Conservation (phyloP, 2,797 vertebrate species). For the Tiaroga cobitis region DNA sequence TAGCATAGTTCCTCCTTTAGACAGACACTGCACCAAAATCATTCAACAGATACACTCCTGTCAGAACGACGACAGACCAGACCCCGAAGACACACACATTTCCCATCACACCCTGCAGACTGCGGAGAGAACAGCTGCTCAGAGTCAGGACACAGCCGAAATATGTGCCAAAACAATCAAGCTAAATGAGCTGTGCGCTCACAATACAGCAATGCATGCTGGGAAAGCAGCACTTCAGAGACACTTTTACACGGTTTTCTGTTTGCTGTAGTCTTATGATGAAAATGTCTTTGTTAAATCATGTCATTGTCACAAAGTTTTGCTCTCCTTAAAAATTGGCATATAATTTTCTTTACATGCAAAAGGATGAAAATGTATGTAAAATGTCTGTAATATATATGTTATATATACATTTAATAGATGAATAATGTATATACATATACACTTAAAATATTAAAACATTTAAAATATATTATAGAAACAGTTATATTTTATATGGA, state of each 20-base stretch:
- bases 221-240: slow-evolving; percentile 5
- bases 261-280: not conserved
- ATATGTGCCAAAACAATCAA: slow-evolving; percentile 12
- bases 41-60: not conserved
- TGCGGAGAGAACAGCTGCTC: slow-evolving; percentile 18
- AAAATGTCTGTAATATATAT: too few species aligned
- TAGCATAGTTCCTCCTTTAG: not conserved
- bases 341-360: not conserved
- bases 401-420: too few species aligned
- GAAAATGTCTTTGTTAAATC: not conserved
- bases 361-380: not conserved
- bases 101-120: slow-evolving; percentile 21
- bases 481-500: too few species aligned
- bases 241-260: not conserved
- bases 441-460: too few species aligned
- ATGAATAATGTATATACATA: too few species aligned
- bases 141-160: not conserved
- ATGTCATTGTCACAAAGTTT: too few species aligned
- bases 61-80: not conserved
- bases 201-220: slow-evolving; percentile 7
- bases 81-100: not conserved
- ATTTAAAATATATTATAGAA: too few species aligned
- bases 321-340: not conserved
- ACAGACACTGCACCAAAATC: too few species aligned
- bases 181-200: slow-evolving; percentile 18